Evolutionary conservation across 2,888 invertebrate genomes (phyloP).

Genomic region (Helicoverpa assulta): DNA sequence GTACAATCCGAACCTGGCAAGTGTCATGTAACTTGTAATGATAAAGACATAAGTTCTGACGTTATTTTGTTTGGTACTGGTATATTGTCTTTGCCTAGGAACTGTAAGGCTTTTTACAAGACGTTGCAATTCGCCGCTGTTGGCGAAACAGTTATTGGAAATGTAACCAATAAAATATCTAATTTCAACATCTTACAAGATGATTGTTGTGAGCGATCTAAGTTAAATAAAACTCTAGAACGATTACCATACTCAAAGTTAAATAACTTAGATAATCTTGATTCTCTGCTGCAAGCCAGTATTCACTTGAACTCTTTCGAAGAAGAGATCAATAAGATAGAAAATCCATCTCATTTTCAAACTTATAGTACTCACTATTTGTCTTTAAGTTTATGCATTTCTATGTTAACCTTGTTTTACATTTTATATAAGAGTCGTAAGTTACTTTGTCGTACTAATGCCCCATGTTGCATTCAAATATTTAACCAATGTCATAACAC

Average conservation of each 20-base stretch:
- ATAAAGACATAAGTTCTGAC: background rate
- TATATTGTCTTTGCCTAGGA: constrained; percentile 4
- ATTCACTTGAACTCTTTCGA: background rate
- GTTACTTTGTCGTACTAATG: background rate
- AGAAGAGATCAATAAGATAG: background rate
- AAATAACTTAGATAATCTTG: constrained; percentile 3
- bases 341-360: constrained; percentile 6
- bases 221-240: constrained; percentile 8
- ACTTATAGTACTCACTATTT: constrained; percentile 4
- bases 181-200: constrained; percentile 11
- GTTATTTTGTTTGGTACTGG: constrained; percentile 13
- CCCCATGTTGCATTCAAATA: constrained; percentile 5
- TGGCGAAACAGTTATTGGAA: constrained; percentile 6
- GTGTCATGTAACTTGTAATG: too few species aligned
- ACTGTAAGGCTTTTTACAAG: constrained; percentile 9
- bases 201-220: constrained; percentile 10
- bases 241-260: constrained; percentile 7
- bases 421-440: constrained; percentile 1
- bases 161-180: constrained; percentile 8
- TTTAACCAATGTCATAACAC: constrained; percentile 4
- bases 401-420: background rate
- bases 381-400: background rate
- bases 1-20: too few species aligned
- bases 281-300: background rate
- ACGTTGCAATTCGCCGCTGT: constrained; percentile 3